Percentiles rank a stretch among this genome's conserved stretches.
These are phyloP conservation scores for Zosterops lateralis DNA, from an alignment of 2,113 vertebrate species.

Conservation along the genomic window DNA sequence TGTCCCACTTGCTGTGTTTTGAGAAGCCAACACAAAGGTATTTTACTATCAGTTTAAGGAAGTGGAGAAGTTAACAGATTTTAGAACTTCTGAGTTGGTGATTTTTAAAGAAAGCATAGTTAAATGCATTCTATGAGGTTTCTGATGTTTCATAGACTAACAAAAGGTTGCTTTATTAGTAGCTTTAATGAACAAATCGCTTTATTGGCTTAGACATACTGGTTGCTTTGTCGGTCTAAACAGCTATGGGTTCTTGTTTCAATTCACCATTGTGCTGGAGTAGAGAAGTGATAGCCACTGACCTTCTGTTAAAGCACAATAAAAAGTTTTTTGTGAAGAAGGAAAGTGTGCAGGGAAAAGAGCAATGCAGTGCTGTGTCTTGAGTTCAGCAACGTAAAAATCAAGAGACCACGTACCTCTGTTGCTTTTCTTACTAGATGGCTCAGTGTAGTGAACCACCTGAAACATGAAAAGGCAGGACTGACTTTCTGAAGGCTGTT, in stretches of 20 bases:
- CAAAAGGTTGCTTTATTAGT: slow-evolving; percentile 83
- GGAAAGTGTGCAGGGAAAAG: slow-evolving; percentile 54
- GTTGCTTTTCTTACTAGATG: neutral
- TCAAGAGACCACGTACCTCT: neutral
- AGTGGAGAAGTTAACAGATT: slow-evolving; percentile 56
- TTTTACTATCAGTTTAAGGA: slow-evolving; percentile 27
- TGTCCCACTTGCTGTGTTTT: neutral
- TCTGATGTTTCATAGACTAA: slow-evolving; percentile 79
- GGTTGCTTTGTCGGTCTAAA: slow-evolving; percentile 79
- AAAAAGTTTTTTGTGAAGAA: slow-evolving; percentile 78
- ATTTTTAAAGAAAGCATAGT: slow-evolving; percentile 66
- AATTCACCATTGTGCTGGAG: slow-evolving; percentile 79
- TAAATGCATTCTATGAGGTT: slow-evolving; percentile 69
- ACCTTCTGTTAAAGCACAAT: slow-evolving; percentile 80
- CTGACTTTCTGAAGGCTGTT: neutral
- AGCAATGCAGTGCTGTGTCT: slow-evolving; percentile 42
- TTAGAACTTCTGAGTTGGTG: slow-evolving; percentile 61
- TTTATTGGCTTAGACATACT: slow-evolving; percentile 83
- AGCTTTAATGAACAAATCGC: slow-evolving; percentile 80
- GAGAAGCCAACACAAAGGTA: neutral
- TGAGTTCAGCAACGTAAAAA: slow-evolving; percentile 24
- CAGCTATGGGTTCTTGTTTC: slow-evolving; percentile 81
- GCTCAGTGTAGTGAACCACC: neutral
- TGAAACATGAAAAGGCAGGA: neutral
- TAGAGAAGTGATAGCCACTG: slow-evolving; percentile 79